phyloP scores from a whole-genome alignment of 2,113 vertebrate species.

The Actenoides lindsayi region DNA sequence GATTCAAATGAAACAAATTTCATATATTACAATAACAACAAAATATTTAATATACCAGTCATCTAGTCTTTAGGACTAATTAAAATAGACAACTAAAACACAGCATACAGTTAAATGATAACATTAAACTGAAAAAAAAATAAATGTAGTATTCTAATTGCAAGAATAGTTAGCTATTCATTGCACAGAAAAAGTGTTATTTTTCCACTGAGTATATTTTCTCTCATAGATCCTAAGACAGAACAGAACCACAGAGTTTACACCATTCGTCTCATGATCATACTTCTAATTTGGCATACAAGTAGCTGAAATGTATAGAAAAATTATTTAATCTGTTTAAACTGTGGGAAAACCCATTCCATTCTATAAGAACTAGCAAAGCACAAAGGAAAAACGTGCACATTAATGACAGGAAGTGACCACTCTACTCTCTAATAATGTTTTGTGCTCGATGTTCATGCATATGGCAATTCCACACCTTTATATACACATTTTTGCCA shows the following conservation, averaged over 20 bases:
- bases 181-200: neutral
- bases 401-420: neutral
- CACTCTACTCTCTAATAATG: neutral
- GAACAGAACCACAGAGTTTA: neutral
- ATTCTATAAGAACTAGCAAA: neutral
- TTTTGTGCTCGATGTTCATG: neutral
- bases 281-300: neutral
- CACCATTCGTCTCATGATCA: neutral
- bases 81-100: neutral
- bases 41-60: neutral
- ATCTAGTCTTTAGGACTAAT: neutral
- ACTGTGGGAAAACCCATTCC: neutral
- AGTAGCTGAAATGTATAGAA: neutral
- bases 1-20: neutral
- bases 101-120: neutral
- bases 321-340: neutral
- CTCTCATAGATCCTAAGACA: neutral
- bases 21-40: neutral
- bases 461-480: neutral
- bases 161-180: neutral
- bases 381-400: neutral
- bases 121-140: neutral
- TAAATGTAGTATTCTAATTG: neutral
- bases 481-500: neutral
- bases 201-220: neutral